Evolutionary conservation across 2,888 invertebrate genomes (phyloP).

Genomic region (Hirtodrosophila histrioides): DNA sequence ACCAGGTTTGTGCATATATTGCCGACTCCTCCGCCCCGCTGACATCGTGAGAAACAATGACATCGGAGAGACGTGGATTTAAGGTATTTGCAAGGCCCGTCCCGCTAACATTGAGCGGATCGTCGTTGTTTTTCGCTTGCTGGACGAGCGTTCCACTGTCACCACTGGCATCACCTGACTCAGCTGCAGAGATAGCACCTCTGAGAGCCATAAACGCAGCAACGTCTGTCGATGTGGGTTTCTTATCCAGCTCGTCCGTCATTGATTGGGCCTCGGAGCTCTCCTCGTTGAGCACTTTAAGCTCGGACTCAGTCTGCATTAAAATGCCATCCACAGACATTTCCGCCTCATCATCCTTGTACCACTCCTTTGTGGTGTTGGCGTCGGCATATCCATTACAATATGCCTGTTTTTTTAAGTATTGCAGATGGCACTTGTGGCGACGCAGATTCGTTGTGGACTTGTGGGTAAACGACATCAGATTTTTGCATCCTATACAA

Average conservation of each 20-base stretch:
- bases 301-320: slow-evolving; percentile 35
- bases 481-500: slow-evolving; percentile 60
- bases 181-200: slow-evolving; percentile 18
- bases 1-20: slow-evolving; percentile 68
- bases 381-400: slow-evolving; percentile 34
- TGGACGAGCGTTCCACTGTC: slow-evolving; percentile 4
- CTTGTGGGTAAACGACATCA: slow-evolving; percentile 67
- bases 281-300: slow-evolving; percentile 42
- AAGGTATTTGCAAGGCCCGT: neutral
- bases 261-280: slow-evolving; percentile 18
- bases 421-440: slow-evolving; percentile 62
- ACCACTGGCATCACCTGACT: slow-evolving; percentile 2
- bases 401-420: slow-evolving; percentile 50
- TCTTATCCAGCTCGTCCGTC: slow-evolving; percentile 51
- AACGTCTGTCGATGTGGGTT: slow-evolving; percentile 51
- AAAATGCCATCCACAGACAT: slow-evolving; percentile 36
- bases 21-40: slow-evolving; percentile 56
- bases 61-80: slow-evolving; percentile 33
- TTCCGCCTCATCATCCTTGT: slow-evolving; percentile 42
- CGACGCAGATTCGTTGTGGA: slow-evolving; percentile 65
- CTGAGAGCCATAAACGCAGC: slow-evolving; percentile 47
- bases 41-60: slow-evolving; percentile 41
- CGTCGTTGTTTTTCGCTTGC: slow-evolving; percentile 21
- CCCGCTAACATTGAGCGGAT: slow-evolving; percentile 12
- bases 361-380: slow-evolving; percentile 42